Conservation (phyloP, 2,888 invertebrate species). For the Drosophila eohydei region DNA sequence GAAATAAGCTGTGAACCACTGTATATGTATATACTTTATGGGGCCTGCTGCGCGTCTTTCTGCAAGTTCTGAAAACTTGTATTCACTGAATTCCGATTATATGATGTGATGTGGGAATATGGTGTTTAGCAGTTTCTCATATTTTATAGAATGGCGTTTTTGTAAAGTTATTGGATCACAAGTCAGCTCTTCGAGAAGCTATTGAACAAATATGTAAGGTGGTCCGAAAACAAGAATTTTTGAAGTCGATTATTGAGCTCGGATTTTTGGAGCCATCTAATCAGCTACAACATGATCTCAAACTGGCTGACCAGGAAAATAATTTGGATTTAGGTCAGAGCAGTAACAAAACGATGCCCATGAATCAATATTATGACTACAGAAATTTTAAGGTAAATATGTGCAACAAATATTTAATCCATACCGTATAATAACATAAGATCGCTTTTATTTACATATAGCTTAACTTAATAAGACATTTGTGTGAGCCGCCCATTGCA, state of each 20-base stretch:
- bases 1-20: no score
- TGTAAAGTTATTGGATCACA: conserved; percentile 86
- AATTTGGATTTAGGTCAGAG: conserved; percentile 54
- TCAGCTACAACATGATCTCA: conserved; percentile 70
- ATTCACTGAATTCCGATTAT: no score
- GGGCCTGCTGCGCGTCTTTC: no score
- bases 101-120: neutral
- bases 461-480: conserved; percentile 86
- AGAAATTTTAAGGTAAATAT: conserved; percentile 77
- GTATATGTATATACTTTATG: no score
- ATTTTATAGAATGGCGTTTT: conserved; percentile 86
- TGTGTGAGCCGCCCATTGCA: conserved; percentile 87
- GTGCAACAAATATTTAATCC: neutral
- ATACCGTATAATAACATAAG: neutral
- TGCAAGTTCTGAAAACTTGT: no score
- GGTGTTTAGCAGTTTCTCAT: neutral
- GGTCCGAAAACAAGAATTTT: conserved; percentile 88
- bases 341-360: conserved; percentile 38
- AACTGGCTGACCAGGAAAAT: conserved; percentile 62
- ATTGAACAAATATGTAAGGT: conserved; percentile 86
- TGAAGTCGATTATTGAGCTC: conserved; percentile 86
- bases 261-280: conserved; percentile 86
- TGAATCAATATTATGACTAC: conserved; percentile 75
- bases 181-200: conserved; percentile 85
- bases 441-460: conserved; percentile 21